Conservation (phyloP, 2,888 invertebrate species). For the Geophilus truncorum region DNA sequence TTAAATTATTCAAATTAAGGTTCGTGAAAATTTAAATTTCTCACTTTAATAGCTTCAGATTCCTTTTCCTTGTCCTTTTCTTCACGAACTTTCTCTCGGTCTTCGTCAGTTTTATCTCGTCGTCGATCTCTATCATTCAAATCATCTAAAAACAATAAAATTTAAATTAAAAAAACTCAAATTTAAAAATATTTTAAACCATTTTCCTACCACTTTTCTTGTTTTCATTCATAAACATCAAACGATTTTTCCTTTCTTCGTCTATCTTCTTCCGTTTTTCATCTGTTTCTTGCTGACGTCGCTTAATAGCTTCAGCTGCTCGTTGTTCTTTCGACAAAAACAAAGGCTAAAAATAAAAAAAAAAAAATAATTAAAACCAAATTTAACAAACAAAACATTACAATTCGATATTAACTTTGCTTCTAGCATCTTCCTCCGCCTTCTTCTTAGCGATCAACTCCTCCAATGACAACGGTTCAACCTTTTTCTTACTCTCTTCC, state of each 20-base stretch:
- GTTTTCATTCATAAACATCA: slow-evolving; percentile 52
- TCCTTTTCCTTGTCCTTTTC: slow-evolving; percentile 84
- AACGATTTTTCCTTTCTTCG: slow-evolving; percentile 61
- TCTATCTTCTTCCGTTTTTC: slow-evolving; percentile 67
- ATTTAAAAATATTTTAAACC: not conserved
- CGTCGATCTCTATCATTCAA: slow-evolving; percentile 32
- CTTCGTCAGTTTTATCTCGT: slow-evolving; percentile 37
- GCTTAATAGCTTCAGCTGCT: slow-evolving; percentile 78
- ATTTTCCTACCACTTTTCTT: slow-evolving; percentile 46
- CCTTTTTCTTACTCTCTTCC: slow-evolving; percentile 38
- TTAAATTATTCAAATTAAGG: not conserved
- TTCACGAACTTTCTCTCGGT: slow-evolving; percentile 43
- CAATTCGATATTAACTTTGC: slow-evolving; percentile 65
- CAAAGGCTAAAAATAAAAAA: slow-evolving; percentile 62
- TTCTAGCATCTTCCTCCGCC: slow-evolving; percentile 87
- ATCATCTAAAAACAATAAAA: not conserved
- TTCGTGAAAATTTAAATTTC: not conserved
- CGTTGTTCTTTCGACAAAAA: slow-evolving; percentile 95
- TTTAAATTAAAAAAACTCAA: not conserved
- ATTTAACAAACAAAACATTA: too few species aligned
- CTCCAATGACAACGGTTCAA: slow-evolving; percentile 89
- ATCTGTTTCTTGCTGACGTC: slow-evolving; percentile 81
- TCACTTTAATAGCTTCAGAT: slow-evolving; percentile 77
- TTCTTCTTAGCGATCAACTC: slow-evolving; percentile 93
- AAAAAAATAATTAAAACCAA: too few species aligned